Conservation (phyloP, 1,140 invertebrate genomes). For the Diploscapter pachys region DNA sequence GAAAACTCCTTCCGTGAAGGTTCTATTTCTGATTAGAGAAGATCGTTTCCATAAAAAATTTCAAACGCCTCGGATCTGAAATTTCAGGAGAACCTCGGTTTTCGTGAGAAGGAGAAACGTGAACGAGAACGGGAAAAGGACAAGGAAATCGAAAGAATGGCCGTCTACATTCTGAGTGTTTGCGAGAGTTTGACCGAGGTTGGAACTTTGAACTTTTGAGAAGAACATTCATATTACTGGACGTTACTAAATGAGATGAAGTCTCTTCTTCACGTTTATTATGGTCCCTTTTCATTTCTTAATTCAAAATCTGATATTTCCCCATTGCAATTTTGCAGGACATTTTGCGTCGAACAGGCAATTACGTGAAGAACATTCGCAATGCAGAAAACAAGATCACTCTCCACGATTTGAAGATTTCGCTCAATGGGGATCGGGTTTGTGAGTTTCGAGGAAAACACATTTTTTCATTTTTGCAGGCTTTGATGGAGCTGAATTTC, state of each 20-base stretch:
- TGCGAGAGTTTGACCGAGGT: conserved; percentile 29
- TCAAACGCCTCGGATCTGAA: not conserved
- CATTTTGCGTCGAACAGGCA: conserved; percentile 24
- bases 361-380: conserved; percentile 47
- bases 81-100: conserved; percentile 13
- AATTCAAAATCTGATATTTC: not conserved
- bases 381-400: conserved; percentile 41
- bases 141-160: conserved; percentile 21
- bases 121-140: conserved; percentile 23
- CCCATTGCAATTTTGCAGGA: conserved; percentile 17
- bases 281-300: conserved; percentile 3
- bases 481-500: conserved; percentile 44
- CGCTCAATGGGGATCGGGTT: conserved; percentile 46
- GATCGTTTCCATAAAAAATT: not conserved
- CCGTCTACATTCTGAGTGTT: conserved; percentile 7
- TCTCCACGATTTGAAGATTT: conserved; percentile 47
- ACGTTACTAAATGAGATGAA: too few species aligned
- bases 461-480: conserved; percentile 18
- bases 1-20: not conserved
- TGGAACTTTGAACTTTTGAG: not conserved
- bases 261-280: too few species aligned
- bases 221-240: too few species aligned
- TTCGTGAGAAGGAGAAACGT: conserved; percentile 18
- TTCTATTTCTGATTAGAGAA: conserved; percentile 1
- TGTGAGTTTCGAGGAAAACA: not conserved